Percentiles rank a stretch among this genome's conserved stretches.
These are phyloP conservation scores for Chiridota heheva DNA, from an alignment of 35 echinoderm and acorn worm genomes.

Conservation along the genomic window DNA sequence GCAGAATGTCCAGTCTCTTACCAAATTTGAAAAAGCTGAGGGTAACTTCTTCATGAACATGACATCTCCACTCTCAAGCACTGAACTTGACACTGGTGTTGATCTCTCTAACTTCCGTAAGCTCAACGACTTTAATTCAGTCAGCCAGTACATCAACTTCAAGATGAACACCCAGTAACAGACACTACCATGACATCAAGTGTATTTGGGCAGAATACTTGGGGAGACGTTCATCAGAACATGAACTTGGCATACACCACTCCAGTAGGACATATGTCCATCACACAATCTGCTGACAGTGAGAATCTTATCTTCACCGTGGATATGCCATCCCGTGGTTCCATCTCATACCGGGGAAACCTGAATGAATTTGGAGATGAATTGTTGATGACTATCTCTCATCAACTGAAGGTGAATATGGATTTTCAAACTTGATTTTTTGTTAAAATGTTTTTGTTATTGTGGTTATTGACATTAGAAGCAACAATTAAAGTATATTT, in stretches of 20 bases:
- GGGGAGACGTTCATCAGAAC: slow-evolving; percentile 26
- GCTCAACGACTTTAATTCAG: slow-evolving; percentile 10
- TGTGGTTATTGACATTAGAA: too few relatives aligned
- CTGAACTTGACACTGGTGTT: background rate
- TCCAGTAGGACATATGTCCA: slow-evolving; percentile 20
- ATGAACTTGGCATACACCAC: slow-evolving; percentile 29
- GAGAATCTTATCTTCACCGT: slow-evolving; percentile 52
- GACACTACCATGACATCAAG: background rate
- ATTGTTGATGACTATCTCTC: slow-evolving; percentile 63
- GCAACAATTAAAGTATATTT: too few relatives aligned
- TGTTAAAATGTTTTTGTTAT: background rate
- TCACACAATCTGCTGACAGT: slow-evolving; percentile 35
- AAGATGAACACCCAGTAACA: slow-evolving; percentile 25
- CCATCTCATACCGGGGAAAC: slow-evolving; percentile 50
- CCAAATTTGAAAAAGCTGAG: background rate
- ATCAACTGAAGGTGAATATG: slow-evolving; percentile 58
- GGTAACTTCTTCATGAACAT: slow-evolving; percentile 39
- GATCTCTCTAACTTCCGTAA: background rate
- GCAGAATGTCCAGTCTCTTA: background rate
- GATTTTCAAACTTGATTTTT: background rate
- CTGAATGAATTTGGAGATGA: slow-evolving; percentile 79
- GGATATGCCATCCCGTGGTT: slow-evolving; percentile 55
- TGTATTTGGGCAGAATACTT: slow-evolving; percentile 2
- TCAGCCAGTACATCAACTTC: background rate
- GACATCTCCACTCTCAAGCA: slow-evolving; percentile 22